Evolutionary conservation across 2,797 vertebrate species (phyloP).

Genomic region (Pantherophis alleghaniensis): DNA sequence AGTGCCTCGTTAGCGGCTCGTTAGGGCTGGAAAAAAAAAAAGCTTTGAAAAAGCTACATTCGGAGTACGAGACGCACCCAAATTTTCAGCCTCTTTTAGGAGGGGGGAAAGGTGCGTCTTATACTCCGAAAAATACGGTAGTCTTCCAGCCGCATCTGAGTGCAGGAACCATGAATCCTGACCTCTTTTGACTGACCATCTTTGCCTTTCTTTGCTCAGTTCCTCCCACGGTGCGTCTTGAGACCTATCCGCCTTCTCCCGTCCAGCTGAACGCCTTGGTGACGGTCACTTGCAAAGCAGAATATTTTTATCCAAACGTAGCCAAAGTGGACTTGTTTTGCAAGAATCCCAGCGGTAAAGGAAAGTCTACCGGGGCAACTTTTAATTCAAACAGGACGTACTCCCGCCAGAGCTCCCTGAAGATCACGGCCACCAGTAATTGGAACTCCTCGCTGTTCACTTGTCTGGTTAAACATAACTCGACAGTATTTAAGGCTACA

Average conservation of each 20-base stretch:
- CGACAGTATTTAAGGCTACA: fast-evolving
- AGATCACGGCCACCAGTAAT: neutral
- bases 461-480: conserved; percentile 60
- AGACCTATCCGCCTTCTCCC: fast-evolving
- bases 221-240: neutral
- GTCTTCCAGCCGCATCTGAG: neutral
- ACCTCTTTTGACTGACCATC: neutral
- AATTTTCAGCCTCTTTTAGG: too few species aligned
- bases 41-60: too few species aligned
- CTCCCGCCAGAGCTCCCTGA: neutral
- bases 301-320: conserved; percentile 18
- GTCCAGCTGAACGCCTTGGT: neutral
- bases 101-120: too few species aligned
- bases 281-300: conserved; percentile 31
- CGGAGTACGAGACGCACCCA: too few species aligned
- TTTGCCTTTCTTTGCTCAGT: conserved; percentile 31
- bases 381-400: neutral
- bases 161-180: neutral
- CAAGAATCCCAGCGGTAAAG: neutral
- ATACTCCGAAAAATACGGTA: too few species aligned
- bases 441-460: conserved; percentile 42
- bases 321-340: neutral
- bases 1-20: too few species aligned
- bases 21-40: too few species aligned
- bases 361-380: fast-evolving